Evolutionary conservation across 2,113 vertebrate genomes (phyloP), one percentile per base, ranked within the genome.

Genomic region (Ageneiosus marmoratus): DNA sequence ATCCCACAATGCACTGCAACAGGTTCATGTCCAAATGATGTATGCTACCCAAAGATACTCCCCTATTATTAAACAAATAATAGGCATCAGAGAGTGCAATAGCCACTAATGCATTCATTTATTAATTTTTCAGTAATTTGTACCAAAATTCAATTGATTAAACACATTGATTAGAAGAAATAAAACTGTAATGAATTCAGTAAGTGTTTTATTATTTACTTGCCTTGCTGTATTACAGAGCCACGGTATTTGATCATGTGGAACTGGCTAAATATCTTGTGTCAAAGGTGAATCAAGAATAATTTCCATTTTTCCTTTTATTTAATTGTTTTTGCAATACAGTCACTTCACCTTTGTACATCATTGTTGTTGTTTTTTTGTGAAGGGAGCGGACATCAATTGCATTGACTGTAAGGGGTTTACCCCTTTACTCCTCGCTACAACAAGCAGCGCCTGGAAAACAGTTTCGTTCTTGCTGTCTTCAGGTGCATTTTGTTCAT

Each of bases 381-480:
- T 60, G 24, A 20, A 78, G 76, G 76, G 76, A 44, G 76, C 76
- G 18, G 24, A 78, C 24, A 78, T 78, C 13, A 15, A 78, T 20
- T 60, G 55, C 0, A 15, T 60, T 0, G 76, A 78, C 55, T 78
- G 76, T 46, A 78, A 78, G 13, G 55, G 76, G 10, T 78, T 44
- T 27, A 78, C 76, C 13, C 76, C 76, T n/a, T 60, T 78, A 60
- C 55, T 78, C 32, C 76, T 60, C 34, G 76, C 76, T 60, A 78
- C 76, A 27, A 46, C 76, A 60, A 78, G 37, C 76, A 78, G 76
- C 4, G 76, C 76, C 41, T 78, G 76, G 76, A 78, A 78, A 78
- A 78, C 76, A 0, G 76, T 78, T 41, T 58, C 37, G 44, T 78
- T 78, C 55, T 4, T 78, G 6, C 24, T 78, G 24, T 78, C 76